Evolutionary conservation across 2,797 vertebrate genomes (phyloP), one percentile per base, ranked within the genome.

Genomic region (Emys orbicularis): DNA sequence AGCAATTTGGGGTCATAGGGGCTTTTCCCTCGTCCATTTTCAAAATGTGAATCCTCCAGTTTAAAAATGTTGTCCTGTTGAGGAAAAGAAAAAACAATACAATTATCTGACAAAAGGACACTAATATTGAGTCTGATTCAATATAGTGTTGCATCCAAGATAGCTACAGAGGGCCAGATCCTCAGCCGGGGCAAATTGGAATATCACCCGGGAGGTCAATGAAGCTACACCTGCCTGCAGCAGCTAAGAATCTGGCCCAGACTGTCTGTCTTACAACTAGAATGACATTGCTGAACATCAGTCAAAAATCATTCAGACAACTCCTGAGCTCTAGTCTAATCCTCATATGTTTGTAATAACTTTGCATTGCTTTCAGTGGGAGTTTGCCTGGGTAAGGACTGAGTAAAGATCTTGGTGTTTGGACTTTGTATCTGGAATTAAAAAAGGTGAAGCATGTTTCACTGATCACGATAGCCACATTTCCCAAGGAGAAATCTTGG

Each of bases 1-100:
- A 98, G 98, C 93, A 99, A 97, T 98, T 99, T 99, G 50, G 99
- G 99, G 97, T 99, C 99, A 65, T 99, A 99, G 4, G 99, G 99
- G 94, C 99, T 99, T 98, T 99, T 99, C 61, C 99, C 99, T 86
- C 99, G 98, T 87, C 99, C 99, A 61, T 99, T 99, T 98, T 99
- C 99, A 94, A 99, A 98, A 91, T 98, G 98, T 4, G 98, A 98
- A 18, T 99, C 97, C 92, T 98, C 99, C 93, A 99, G 97, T 93
- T 98, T 99, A 98, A 99, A 99, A 92, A 99, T 97, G 88, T 98
- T 99, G 97, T 99, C 99, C 99, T 99, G 97, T 74, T 97, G 76
- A 65, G 79, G 83, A 94, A 92, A 84, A 86, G 79, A 23, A 15
- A 54, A 96, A 84, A 3, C 5, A 86, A 8, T 59, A 76, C 50